These are phyloP conservation scores for Silurus meridionalis DNA, from an alignment of 2,113 vertebrate genomes.

Conservation along the genomic window DNA sequence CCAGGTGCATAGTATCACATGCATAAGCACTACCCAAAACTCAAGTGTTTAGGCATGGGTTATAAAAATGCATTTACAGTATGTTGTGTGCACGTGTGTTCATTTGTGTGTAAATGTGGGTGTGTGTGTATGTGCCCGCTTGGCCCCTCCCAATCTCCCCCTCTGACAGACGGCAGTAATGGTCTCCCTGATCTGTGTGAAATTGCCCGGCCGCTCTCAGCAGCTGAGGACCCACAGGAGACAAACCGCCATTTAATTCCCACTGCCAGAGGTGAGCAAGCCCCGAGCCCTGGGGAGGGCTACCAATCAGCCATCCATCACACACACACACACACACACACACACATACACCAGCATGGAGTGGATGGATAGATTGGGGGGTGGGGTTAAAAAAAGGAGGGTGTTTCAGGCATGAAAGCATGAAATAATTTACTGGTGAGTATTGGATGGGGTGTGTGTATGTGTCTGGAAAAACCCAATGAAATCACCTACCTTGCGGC, in stretches of 20 bases:
- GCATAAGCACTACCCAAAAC: background rate
- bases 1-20: slow-evolving; percentile 12
- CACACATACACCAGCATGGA: slow-evolving; percentile 35
- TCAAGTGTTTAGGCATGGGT: slow-evolving; percentile 14
- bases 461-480: slow-evolving; percentile 13
- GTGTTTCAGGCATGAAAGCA: slow-evolving; percentile 27
- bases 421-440: slow-evolving; percentile 36
- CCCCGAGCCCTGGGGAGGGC: slow-evolving; percentile 76
- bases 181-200: slow-evolving; percentile 79
- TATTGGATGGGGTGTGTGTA: slow-evolving; percentile 10
- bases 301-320: slow-evolving; percentile 82
- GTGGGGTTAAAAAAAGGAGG: background rate
- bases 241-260: slow-evolving; percentile 84
- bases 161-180: slow-evolving; percentile 80
- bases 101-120: slow-evolving; percentile 29
- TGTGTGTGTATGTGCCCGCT: slow-evolving; percentile 23
- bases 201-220: slow-evolving; percentile 76
- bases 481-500: slow-evolving; percentile 21
- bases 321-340: slow-evolving; percentile 62
- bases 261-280: slow-evolving; percentile 77
- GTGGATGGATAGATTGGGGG: slow-evolving; percentile 55
- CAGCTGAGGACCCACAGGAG: slow-evolving; percentile 81
- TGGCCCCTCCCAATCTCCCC: slow-evolving; percentile 40
- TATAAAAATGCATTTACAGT: slow-evolving; percentile 6
- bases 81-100: slow-evolving; percentile 20